Evolutionary conservation across 2,888 invertebrate species (phyloP), one percentile per base, ranked within the genome.

Genomic region (Philereme vetulata): DNA sequence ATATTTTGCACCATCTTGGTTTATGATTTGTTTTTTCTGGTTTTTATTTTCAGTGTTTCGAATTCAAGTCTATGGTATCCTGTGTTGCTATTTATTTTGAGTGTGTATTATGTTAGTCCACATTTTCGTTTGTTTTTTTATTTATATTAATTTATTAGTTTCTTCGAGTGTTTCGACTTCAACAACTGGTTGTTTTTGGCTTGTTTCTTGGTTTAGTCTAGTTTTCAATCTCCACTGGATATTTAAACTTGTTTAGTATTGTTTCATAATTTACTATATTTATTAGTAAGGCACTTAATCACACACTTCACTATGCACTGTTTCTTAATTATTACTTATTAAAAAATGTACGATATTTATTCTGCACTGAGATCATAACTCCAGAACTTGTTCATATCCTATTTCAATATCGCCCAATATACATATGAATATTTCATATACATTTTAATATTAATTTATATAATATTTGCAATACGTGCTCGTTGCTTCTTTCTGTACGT

Each of bases 1-100:
- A 80, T 59, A 48, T 73, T 80, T 51, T 80, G 68, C 5, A 86
- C 84, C 87, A 87, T 89, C 67, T 77, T 83, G 43, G 9, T 46
- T 38, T 50, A 45, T 38, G 5, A 38, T 21, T 38, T 4, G 38
- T 6, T 38, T 38, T 38, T 38, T 38, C 6, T 1, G 21, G 21
- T 21, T 2, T 21, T 21, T 21, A 21, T 21, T 21, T 21, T 1
- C 21, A 21, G 21, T 21, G 21, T 21, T 21, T 21, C 21, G 21
- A 21, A 21, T 1, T 21, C 21, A 21, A 21, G 21, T 21, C 21
- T 21, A 21, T 21, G 21, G 21, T 21, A 21, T 21, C 21, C 21
- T 21, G 1, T 21, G 21, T 8, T 38, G 7, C 8, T 3, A 38
- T 38, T 38, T 38, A 8, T 38, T 7, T 38, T 38, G 38, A 6